Evolutionary conservation across 1,140 invertebrate genomes (phyloP), one percentile per base, ranked within the genome.

Genomic region (Neocloeon triangulifer): DNA sequence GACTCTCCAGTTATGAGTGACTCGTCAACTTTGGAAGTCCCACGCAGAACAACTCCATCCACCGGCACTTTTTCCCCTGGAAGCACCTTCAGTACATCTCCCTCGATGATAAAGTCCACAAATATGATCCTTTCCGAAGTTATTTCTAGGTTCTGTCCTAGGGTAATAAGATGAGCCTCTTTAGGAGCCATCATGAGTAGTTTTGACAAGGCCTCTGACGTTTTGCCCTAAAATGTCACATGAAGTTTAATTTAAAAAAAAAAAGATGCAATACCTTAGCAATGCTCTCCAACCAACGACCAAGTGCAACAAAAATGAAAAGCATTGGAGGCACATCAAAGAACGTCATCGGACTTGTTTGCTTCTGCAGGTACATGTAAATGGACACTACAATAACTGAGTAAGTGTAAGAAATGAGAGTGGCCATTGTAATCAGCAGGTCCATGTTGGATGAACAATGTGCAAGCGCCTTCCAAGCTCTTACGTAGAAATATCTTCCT

Each of bases 271-370:
- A n/a, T n/a, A n/a, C n/a, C n/a, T 98, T 98, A 1, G 94, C 92
- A 23, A 97, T 79, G 44, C 95, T 82, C 51, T 99, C 95, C 38
- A 99, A 53, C 92, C 92, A 98, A 41, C 95, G 55, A 9, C 95
- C 95, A 13, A 98, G 57, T n/a, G 88, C 89, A n/a, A 99, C 88
- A 51, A 99, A 99, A 2, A 96, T 76, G 22, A 98, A 59, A 25
- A 99, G 57, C 95, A 99, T 99, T 0, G 94, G 92, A 1, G 94
- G 88, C n/a, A 92, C 97, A 53, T 99, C 95, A 55, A 99, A 99
- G 51, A 99, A 98, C 4, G 94, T 98, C 44, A 81, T 68, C 0
- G 86, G 89, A 39, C 82, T 91, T 4, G 68, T 70, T 20, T 68
- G 56, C 45, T 77, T 70, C 42, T 67, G 56, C 41, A 79, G 51